These are phyloP conservation scores for Clostera curtula DNA, from an alignment of 2,888 invertebrate species.

Conservation along the genomic window DNA sequence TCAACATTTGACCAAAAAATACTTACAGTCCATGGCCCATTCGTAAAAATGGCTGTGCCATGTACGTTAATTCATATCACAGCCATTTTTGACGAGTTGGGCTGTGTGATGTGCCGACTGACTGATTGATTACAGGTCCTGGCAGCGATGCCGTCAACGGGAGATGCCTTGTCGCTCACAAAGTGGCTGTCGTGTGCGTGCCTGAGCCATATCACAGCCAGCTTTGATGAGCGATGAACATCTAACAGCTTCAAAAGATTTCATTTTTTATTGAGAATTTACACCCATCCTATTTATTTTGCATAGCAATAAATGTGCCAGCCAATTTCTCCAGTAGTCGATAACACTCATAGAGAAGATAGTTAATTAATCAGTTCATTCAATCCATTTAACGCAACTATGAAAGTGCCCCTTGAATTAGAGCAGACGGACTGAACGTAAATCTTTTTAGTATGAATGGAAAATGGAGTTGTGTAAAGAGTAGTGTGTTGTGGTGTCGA, in stretches of 20 bases:
- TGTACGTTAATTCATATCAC: conserved; percentile 84
- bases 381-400: too few species aligned
- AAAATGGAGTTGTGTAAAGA: conserved; percentile 1
- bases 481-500: neutral
- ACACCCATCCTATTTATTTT: too few species aligned
- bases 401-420: too few species aligned
- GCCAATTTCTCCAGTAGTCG: too few species aligned
- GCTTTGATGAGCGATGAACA: conserved; percentile 93
- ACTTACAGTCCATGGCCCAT: conserved; percentile 55
- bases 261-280: neutral
- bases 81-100: conserved; percentile 97
- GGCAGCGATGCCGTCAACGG: conserved; percentile 1
- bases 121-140: neutral
- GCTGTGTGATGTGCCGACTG: conserved; percentile 65
- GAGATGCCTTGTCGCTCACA: conserved; percentile 80
- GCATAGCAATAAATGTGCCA: too few species aligned
- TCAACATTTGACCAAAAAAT: conserved; percentile 11
- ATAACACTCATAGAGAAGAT: too few species aligned
- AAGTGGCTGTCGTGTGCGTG: conserved; percentile 92
- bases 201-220: conserved; percentile 93
- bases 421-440: too few species aligned
- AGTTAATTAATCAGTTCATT: too few species aligned
- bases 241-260: conserved; percentile 4
- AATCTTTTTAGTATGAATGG: too few species aligned
- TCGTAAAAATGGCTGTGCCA: conserved; percentile 89